Percentiles rank a stretch among this genome's conserved stretches.
Evolutionary conservation across 64 coral and sea anemone genomes (phyloP).

Genomic region (Montipora efflorescens): DNA sequence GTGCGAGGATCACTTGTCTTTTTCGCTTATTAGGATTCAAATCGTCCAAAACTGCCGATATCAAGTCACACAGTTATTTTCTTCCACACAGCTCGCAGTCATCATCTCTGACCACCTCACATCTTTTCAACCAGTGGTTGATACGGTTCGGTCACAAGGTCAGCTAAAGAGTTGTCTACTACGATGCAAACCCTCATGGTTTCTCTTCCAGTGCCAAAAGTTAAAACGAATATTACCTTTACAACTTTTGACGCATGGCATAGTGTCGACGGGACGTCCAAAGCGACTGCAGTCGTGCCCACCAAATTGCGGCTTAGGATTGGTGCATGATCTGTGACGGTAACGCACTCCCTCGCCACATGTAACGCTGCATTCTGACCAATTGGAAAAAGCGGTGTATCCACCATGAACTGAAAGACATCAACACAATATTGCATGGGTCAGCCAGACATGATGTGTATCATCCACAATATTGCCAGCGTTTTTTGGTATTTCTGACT

Average conservation of each 20-base stretch:
- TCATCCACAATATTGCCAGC: not conserved
- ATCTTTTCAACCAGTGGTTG: too few species aligned
- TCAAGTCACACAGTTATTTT: too few species aligned
- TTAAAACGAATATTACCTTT: not conserved
- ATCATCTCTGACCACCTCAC: too few species aligned
- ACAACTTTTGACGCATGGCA: constrained; percentile 49
- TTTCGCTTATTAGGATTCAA: too few species aligned
- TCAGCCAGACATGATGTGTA: not conserved
- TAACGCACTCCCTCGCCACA: constrained; percentile 86
- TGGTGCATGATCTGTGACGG: constrained; percentile 75
- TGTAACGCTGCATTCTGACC: constrained; percentile 86
- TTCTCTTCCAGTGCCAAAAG: too few species aligned
- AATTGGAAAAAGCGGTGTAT: constrained; percentile 75
- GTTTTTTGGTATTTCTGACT: not conserved
- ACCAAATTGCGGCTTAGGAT: constrained; percentile 73
- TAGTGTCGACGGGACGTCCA: constrained; percentile 72
- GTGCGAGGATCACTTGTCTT: too few species aligned
- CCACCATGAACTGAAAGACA: constrained; percentile 75
- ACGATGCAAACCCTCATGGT: too few species aligned
- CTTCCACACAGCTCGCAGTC: too few species aligned
- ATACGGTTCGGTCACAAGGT: too few species aligned
- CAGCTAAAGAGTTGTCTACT: too few species aligned
- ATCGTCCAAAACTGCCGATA: too few species aligned
- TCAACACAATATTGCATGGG: not conserved
- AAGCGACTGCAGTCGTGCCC: constrained; percentile 73